Evolutionary conservation across 2,888 invertebrate genomes (phyloP).

Genomic region (Apomyelois bistriatella): DNA sequence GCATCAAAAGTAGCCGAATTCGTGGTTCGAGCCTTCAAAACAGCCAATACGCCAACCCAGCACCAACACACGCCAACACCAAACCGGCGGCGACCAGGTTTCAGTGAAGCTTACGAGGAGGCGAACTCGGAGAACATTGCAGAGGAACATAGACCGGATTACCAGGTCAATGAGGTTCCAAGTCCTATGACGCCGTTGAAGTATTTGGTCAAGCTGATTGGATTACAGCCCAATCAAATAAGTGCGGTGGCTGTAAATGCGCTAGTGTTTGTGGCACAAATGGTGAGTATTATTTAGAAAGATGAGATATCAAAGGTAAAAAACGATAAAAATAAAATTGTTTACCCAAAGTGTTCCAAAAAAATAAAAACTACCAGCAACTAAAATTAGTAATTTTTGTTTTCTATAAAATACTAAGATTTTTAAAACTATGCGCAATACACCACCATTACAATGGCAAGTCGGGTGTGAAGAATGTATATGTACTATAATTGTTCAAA

Average conservation of each 20-base stretch:
- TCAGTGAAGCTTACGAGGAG: slow-evolving; percentile 30
- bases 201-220: slow-evolving; percentile 84
- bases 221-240: slow-evolving; percentile 87
- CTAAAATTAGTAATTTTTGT: too few species aligned
- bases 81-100: slow-evolving; percentile 28
- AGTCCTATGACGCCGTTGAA: slow-evolving; percentile 64
- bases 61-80: slow-evolving; percentile 23
- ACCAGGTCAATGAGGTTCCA: slow-evolving; percentile 70
- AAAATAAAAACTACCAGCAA: too few species aligned
- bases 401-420: too few species aligned
- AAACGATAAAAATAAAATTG: too few species aligned
- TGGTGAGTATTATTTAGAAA: slow-evolving; percentile 84
- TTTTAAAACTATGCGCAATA: too few species aligned
- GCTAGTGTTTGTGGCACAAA: slow-evolving; percentile 89
- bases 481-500: too few species aligned
- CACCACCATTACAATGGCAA: too few species aligned
- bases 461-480: too few species aligned
- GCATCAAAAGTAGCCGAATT: slow-evolving; percentile 71
- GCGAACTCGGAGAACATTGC: slow-evolving; percentile 33
- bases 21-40: slow-evolving; percentile 65
- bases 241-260: slow-evolving; percentile 91
- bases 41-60: slow-evolving; percentile 28
- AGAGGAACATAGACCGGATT: slow-evolving; percentile 40
- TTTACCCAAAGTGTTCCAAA: too few species aligned
- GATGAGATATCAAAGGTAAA: too few species aligned